Conservation (phyloP, 2,113 vertebrate genomes). For the Brachypteracias leptosomus region DNA sequence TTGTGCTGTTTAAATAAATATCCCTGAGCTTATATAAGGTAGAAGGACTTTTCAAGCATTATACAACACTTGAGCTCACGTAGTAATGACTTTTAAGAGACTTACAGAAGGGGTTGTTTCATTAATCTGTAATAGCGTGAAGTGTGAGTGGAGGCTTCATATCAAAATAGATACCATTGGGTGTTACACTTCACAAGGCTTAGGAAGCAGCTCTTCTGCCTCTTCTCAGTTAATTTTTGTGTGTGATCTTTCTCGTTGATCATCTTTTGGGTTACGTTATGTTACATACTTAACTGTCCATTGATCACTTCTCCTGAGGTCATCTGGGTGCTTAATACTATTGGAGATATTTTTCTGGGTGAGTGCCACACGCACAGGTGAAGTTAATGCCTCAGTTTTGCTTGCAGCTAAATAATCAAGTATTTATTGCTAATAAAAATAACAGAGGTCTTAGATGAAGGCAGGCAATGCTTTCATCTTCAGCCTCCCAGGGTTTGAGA, state of each 20-base stretch:
- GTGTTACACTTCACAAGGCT: not conserved
- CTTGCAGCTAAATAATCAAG: not conserved
- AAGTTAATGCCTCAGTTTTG: not conserved
- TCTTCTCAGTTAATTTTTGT: conserved; percentile 27
- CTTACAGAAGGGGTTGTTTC: conserved; percentile 15
- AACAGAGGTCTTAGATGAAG: not conserved
- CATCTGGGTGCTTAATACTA: conserved; percentile 53
- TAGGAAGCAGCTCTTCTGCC: conserved; percentile 13
- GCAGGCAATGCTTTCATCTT: not conserved
- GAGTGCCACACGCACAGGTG: not conserved
- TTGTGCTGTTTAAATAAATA: conserved; percentile 1
- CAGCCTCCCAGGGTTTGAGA: not conserved
- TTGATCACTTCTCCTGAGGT: conserved; percentile 18
- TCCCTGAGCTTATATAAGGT: not conserved
- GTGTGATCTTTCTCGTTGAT: conserved; percentile 42
- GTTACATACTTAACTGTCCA: conserved; percentile 25
- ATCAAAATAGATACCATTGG: not conserved
- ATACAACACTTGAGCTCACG: conserved; percentile 33
- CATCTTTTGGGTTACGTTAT: conserved; percentile 12
- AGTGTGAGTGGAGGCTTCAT: conserved; percentile 24
- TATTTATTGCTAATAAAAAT: not conserved
- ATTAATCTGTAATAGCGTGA: conserved; percentile 1
- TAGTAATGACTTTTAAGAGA: conserved; percentile 34
- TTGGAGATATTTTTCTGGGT: conserved; percentile 5
- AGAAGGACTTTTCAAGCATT: conserved; percentile 31